These are phyloP conservation scores for Pterocles gutturalis DNA, from an alignment of 2,113 vertebrate species.

Conservation along the genomic window DNA sequence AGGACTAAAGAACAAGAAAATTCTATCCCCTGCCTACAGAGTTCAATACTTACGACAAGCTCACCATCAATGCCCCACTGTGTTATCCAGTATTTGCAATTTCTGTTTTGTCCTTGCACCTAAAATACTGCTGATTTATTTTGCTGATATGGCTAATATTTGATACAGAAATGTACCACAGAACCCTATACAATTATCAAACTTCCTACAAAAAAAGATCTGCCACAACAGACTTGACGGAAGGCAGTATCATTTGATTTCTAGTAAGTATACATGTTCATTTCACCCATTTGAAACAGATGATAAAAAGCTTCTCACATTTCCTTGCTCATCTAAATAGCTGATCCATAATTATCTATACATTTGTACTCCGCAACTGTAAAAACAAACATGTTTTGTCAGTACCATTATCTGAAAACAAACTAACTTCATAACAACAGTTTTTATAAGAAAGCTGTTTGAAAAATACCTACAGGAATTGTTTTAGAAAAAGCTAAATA, in stretches of 20 bases:
- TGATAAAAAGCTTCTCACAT: not conserved
- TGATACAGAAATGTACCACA: not conserved
- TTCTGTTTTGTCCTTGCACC: not conserved
- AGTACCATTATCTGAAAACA: not conserved
- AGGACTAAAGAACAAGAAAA: not conserved
- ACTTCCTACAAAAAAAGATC: not conserved
- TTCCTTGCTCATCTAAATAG: not conserved
- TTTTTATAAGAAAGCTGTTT: not conserved
- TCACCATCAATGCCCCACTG: not conserved
- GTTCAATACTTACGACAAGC: not conserved
- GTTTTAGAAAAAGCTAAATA: not conserved
- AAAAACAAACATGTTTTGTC: not conserved
- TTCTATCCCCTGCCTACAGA: not conserved
- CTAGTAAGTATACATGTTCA: not conserved
- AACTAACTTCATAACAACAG: not conserved
- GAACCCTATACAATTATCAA: not conserved
- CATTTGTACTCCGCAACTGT: not conserved
- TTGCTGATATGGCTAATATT: not conserved
- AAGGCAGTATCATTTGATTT: not conserved
- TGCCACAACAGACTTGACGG: not conserved
- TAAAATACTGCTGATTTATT: not conserved
- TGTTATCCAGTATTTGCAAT: not conserved
- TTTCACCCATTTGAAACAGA: not conserved
- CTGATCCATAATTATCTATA: accelerated
- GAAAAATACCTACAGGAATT: not conserved